Base-by-base conservation (phyloP, 2,797 vertebrate species). In the Miichthys miiuy region DNA sequence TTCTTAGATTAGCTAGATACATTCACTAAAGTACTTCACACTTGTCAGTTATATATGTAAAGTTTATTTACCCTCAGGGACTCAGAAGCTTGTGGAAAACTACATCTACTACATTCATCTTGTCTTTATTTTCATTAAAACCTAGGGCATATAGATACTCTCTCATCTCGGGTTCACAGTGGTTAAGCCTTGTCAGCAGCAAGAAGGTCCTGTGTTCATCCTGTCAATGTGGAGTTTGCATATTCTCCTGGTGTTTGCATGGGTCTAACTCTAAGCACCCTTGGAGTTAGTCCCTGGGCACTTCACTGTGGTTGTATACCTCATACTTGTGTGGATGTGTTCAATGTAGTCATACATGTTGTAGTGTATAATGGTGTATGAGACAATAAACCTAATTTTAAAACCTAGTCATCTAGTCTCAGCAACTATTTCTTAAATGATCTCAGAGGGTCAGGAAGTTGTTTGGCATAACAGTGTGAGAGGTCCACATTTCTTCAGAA, bases 61-160 rank as follows among this genome's bases (percentile, higher is more conserved):
- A 62, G 38, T 71, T 54, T 51, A 70, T 60, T 34, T 11, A 41
- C 23, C 81, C 57, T 67, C 52, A 2, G 62, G 52, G 76, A 80
- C 54, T 38, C 13, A 56, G 46, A 27, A 38, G 74, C 63, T 55
- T 79, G 34, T 65, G 61, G 50, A 83, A 71, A 78, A 69, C 62
- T 79, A 50, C 65, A 69, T 79, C 68, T 25, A 41, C 62, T 77
- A 46, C 61, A 69, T 80, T 75, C 27, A 46, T 34, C 30, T 73
- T 27, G 14, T 74, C 46, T 65, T 68, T 52, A 25, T 62, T n/a
- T 42, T 77, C 34, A 65, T 44, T 70, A 46, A 65, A 85, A 87
- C n/a, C 16, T 44, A 68, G 50, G 63, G 10, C 50, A 58, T 70
- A 52, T 18, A 44, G 58, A 62, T 38, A 63, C 20, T 50, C 17